Conservation (phyloP, 2,113 vertebrate genomes). For the Dolichotis patagonum region DNA sequence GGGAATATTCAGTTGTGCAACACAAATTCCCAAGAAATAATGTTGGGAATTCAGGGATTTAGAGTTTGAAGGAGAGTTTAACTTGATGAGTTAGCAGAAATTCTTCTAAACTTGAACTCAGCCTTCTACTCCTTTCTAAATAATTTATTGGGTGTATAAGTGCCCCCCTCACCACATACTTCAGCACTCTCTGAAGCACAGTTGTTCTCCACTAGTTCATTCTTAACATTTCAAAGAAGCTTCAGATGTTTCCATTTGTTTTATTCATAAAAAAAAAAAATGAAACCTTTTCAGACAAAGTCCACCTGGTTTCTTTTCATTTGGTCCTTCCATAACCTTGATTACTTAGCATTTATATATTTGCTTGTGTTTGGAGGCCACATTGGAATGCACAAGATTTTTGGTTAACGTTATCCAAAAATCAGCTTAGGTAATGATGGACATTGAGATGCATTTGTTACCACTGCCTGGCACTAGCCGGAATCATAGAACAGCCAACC, state of each 20-base stretch:
- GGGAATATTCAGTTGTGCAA: not conserved
- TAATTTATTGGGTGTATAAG: not conserved
- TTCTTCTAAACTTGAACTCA: constrained; percentile 13
- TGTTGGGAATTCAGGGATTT: constrained; percentile 27
- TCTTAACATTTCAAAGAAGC: constrained; percentile 74
- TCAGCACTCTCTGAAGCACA: constrained; percentile 65
- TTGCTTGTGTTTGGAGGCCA: not conserved
- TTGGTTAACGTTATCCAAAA: not conserved
- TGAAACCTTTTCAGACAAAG: constrained; percentile 51
- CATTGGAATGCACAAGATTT: not conserved
- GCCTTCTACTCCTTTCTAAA: constrained; percentile 47
- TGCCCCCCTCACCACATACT: not conserved
- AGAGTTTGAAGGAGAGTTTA: not conserved
- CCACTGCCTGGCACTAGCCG: not conserved
- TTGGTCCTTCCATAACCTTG: not conserved
- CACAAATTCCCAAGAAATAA: constrained; percentile 1
- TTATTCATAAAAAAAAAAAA: constrained; percentile 65
- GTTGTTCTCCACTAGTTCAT: constrained; percentile 68
- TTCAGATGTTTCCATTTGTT: constrained; percentile 66
- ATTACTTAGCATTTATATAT: not conserved
- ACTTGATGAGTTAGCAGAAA: constrained; percentile 41
- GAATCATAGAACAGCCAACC: not conserved
- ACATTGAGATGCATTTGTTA: not conserved
- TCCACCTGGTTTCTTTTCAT: constrained; percentile 43
- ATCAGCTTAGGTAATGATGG: not conserved